Base-by-base conservation (phyloP, 2,888 invertebrate species). In the Ophioninae sp. region DNA sequence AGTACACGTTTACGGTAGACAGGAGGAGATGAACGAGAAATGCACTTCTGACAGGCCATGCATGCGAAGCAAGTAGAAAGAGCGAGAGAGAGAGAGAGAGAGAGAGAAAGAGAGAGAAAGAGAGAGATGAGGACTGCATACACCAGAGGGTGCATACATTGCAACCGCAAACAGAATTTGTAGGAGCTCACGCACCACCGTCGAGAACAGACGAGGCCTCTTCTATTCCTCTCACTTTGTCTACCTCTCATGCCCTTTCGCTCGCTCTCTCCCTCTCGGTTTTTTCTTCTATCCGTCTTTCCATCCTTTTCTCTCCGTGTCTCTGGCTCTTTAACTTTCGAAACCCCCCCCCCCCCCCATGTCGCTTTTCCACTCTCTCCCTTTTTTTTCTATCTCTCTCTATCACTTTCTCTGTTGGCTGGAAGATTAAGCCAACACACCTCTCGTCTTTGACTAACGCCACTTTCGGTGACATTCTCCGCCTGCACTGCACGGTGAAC, bases 141-240 rank as follows among this genome's bases (percentile, higher is more conserved):
- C 75, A 72, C 75, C 82, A 82, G 88, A 90, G 91, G 91, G 91
- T 91, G 91, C 91, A 92, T 91, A 91, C 89, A 91, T 92, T 90
- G 90, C 88, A 86, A 89, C 87, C 82, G 89, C 90, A 90, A 90
- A 90, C 90, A 91, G 72, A 84, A 63, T 72, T 72, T 68, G 76
- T 79, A 63, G 75, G 75, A 81, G 69, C 76, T 63, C 77, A 82
- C 84, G 83, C 85, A 81, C 67, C 83, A 67, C 78, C 80, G 68
- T 85, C 75, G 77, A 81, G 77, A 61, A 75, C 61, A 68, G 68
- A 79, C 79, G 76, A 79, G 84, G 71, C 82, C 37, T 17, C 44
- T 0, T 30, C 39, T 44, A 20, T 41, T 39, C 10, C 44, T 17
- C 30, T 64, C 23, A 39, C n/a, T 39, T 51, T 3, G n/a, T 67